Evolutionary conservation across 2,888 invertebrate species (phyloP).

Genomic region (Taphrorychus bicolor): DNA sequence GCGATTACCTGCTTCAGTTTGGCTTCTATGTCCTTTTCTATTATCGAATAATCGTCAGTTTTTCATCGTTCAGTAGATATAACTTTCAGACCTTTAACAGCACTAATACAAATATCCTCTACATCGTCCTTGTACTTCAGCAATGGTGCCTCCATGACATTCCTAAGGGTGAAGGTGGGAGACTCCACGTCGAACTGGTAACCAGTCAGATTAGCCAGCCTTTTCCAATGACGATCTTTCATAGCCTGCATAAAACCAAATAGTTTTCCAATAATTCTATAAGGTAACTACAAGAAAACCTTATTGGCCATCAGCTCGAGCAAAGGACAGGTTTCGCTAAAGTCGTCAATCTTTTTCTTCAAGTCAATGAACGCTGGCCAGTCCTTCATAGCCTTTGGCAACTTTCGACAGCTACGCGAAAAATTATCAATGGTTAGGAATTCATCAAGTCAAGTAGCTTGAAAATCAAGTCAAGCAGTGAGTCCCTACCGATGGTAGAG

Average conservation of each 20-base stretch:
- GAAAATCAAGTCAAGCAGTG: no score
- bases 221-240: slow-evolving; percentile 64
- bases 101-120: slow-evolving; percentile 90
- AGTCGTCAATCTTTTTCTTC: slow-evolving; percentile 89
- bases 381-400: slow-evolving; percentile 85
- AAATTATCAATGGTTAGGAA: slow-evolving; percentile 6
- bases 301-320: slow-evolving; percentile 89
- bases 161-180: slow-evolving; percentile 78
- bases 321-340: slow-evolving; percentile 86
- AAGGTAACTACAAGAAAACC: slow-evolving; percentile 50
- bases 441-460: no score
- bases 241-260: slow-evolving; percentile 59
- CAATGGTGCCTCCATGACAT: slow-evolving; percentile 85
- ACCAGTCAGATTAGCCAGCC: slow-evolving; percentile 65
- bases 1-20: slow-evolving; percentile 80
- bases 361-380: slow-evolving; percentile 89
- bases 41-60: no score
- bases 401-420: slow-evolving; percentile 77
- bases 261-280: not conserved
- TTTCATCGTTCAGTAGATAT: no score
- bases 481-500: no score
- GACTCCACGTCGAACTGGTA: slow-evolving; percentile 81
- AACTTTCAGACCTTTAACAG: slow-evolving; percentile 66
- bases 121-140: slow-evolving; percentile 85
- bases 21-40: slow-evolving; percentile 87